Base-by-base conservation (phyloP, 2,888 invertebrate species). In the Diloba caeruleocephala region DNA sequence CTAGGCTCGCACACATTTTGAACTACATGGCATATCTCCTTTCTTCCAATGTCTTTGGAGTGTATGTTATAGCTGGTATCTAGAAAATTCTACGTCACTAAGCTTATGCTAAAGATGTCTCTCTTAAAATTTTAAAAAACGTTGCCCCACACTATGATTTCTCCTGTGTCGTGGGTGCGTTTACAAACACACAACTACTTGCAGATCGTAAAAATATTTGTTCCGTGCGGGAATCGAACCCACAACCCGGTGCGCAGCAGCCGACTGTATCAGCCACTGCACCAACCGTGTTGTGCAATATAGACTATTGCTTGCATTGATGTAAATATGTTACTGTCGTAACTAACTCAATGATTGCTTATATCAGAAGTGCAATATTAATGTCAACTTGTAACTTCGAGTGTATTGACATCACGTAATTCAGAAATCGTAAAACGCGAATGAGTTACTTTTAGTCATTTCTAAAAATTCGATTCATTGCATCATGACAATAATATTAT, bases 401-500 rank as follows among this genome's bases (percentile, higher is more conserved):
- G 36, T 36, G 39, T 53, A 58, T 50, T 63, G 29, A 41, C 8
- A 48, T 45, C 59, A 60, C 56, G 74, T 70, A 62, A 66, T 66
- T 49, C 26, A 55, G 26, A 57, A 48, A 65, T 56, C 19, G 25
- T 61, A 56, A 36, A 46, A 62, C 32, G 31, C 29, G 48, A 54
- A 44, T 46, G 48, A 59, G 52, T 55, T 52, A 45, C 53, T 51
- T 60, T 72, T 56, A 62, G 48, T 53, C 52, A 60, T 49, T 56
- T 42, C 51, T 64, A 58, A 58, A 23, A 46, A 48, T 63, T 63
- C 48, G 38, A 58, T 52, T 31, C 46, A 55, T 76, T 74, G 57
- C 74, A 49, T 64, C 67, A 70, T 45, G 53, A 49, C 53, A 37
- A 65, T 63, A 59, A 68, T 61, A 53, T 56, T 55, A 71, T 71